Percentiles rank a stretch among this genome's conserved stretches.
phyloP scores from a whole-genome alignment of 2,888 invertebrate genomes.

The Apamea crenata region DNA sequence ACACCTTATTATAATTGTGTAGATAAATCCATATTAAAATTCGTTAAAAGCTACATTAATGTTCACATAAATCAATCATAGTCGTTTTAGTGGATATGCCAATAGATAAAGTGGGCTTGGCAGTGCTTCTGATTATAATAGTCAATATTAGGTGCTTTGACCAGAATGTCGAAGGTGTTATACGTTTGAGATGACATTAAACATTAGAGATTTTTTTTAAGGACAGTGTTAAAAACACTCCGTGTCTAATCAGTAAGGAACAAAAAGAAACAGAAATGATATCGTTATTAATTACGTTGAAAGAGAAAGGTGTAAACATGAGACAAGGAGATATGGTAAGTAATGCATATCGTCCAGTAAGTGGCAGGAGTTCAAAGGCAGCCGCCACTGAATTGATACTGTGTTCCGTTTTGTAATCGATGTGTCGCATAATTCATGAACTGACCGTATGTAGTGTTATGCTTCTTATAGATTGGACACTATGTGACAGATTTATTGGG shows the following conservation, averaged over 20 bases:
- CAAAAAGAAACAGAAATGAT: not conserved
- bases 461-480: conserved; percentile 71
- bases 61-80: conserved; percentile 59
- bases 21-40: conserved; percentile 49
- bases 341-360: conserved; percentile 68
- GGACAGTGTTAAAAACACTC: conserved; percentile 9
- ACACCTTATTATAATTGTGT: conserved; percentile 58
- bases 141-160: conserved; percentile 20
- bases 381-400: conserved; percentile 79
- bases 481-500: conserved; percentile 32
- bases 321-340: conserved; percentile 58
- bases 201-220: not conserved
- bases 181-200: conserved; percentile 2
- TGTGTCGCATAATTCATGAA: conserved; percentile 82
- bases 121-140: conserved; percentile 44
- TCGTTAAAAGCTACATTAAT: conserved; percentile 41
- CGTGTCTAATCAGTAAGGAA: conserved; percentile 29
- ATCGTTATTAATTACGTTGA: conserved; percentile 22
- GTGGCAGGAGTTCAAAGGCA: conserved; percentile 75
- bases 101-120: conserved; percentile 46
- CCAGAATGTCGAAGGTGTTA: conserved; percentile 14
- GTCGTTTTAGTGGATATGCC: conserved; percentile 29
- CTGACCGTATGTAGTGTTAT: conserved; percentile 69
- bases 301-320: conserved; percentile 63
- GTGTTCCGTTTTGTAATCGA: conserved; percentile 84